phyloP scores from a whole-genome alignment of 2,888 invertebrate species.

The Sepiola atlantica region DNA sequence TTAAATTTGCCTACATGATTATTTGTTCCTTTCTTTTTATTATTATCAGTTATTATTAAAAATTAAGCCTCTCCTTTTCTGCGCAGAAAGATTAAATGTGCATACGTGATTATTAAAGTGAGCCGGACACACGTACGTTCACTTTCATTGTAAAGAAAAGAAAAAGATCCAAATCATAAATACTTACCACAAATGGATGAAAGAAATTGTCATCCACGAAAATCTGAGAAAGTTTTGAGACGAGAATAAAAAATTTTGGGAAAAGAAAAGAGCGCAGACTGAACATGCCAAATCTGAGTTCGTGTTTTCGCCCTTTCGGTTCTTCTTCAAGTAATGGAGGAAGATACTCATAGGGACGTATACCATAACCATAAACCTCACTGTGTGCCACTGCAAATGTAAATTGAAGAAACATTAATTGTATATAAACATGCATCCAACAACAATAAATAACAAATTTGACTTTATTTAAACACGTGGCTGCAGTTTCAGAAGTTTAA shows the following conservation, averaged over 20 bases:
- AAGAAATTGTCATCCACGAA: conserved; percentile 51
- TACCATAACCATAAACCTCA: conserved; percentile 67
- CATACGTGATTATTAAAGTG: too few relatives aligned
- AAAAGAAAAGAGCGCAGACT: conserved; percentile 66
- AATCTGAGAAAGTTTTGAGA: conserved; percentile 52
- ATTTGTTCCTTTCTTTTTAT: too few relatives aligned
- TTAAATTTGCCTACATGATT: too few relatives aligned
- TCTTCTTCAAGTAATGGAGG: conserved; percentile 51
- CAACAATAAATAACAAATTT: too few relatives aligned
- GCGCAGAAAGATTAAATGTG: too few relatives aligned
- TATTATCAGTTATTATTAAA: too few relatives aligned
- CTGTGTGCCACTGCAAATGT: conserved; percentile 66
- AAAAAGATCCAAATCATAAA: neutral
- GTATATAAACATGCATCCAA: too few relatives aligned
- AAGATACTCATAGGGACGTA: conserved; percentile 68
- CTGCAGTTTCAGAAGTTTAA: too few relatives aligned
- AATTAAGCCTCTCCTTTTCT: too few relatives aligned
- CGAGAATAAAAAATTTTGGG: conserved; percentile 58
- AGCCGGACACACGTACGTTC: too few relatives aligned
- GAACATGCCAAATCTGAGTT: conserved; percentile 64
- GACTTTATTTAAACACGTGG: too few relatives aligned
- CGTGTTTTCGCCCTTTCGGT: conserved; percentile 53
- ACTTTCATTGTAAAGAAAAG: neutral
- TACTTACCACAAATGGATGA: conserved; percentile 63
- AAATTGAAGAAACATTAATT: neutral